Percentiles rank a stretch among this genome's conserved stretches.
Evolutionary conservation across 2,113 vertebrate species (phyloP).

Genomic region (Melanotaenia duboulayi): DNA sequence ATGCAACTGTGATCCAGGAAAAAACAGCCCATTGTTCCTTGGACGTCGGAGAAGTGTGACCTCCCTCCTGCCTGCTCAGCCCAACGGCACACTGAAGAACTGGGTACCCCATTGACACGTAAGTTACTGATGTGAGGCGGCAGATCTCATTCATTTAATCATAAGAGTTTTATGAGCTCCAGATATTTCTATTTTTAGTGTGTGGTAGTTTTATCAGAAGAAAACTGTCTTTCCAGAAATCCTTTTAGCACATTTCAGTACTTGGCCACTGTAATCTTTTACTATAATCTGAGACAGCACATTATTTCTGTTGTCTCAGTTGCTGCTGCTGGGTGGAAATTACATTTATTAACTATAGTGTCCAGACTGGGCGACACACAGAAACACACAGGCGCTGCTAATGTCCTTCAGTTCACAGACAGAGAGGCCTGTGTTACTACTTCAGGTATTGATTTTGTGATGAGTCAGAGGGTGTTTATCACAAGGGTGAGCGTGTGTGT

Average conservation of each 20-base stretch:
- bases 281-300: background rate
- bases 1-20: constrained; percentile 83
- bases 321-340: constrained; percentile 27
- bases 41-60: constrained; percentile 66
- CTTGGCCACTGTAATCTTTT: background rate
- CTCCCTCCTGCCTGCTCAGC: constrained; percentile 40
- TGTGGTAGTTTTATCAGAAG: constrained; percentile 6
- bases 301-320: constrained; percentile 5
- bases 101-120: constrained; percentile 48
- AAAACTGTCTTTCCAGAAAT: constrained; percentile 22
- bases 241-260: background rate
- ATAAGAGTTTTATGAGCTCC: background rate
- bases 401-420: constrained; percentile 64
- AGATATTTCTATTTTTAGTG: constrained; percentile 14
- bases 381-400: constrained; percentile 16
- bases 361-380: constrained; percentile 29
- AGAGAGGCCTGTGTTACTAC: constrained; percentile 55
- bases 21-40: constrained; percentile 81
- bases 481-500: constrained; percentile 34
- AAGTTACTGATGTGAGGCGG: constrained; percentile 3
- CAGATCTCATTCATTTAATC: constrained; percentile 1
- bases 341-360: constrained; percentile 15
- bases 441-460: constrained; percentile 71
- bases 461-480: constrained; percentile 74
- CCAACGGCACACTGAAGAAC: constrained; percentile 30